A percentile compares a stretch with the other conserved stretches of the same genome.
Evolutionary conservation across 2,888 invertebrate genomes (phyloP).

Genomic region (Drosophila subquinaria): DNA sequence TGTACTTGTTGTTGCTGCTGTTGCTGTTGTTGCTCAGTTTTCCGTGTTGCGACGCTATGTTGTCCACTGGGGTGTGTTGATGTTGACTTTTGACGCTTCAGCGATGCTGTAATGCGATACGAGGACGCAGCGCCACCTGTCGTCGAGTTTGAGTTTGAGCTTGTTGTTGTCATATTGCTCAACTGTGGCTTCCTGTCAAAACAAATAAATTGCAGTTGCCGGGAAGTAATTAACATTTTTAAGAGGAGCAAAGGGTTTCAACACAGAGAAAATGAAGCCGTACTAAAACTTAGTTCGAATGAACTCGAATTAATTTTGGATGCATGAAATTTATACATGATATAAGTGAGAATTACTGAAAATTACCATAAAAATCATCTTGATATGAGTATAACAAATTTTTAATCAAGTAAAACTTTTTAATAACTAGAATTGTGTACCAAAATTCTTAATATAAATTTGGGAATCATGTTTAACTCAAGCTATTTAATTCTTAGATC

Average conservation of each 20-base stretch:
- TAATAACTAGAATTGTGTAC: too few species aligned
- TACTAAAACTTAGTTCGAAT: too few species aligned
- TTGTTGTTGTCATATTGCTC: conserved; percentile 39
- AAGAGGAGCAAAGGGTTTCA: not conserved
- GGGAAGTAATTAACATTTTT: conserved; percentile 5
- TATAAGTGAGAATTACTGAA: too few species aligned
- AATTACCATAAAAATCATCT: too few species aligned
- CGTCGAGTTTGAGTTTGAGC: conserved; percentile 25
- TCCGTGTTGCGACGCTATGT: conserved; percentile 53
- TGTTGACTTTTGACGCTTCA: conserved; percentile 80
- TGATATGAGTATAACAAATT: too few species aligned
- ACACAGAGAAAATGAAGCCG: not conserved
- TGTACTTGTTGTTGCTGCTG: conserved; percentile 23
- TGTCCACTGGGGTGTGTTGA: conserved; percentile 82
- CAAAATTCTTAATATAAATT: too few species aligned
- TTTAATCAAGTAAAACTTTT: too few species aligned
- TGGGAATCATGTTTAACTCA: too few species aligned
- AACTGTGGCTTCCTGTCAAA: conserved; percentile 66
- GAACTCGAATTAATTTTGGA: too few species aligned
- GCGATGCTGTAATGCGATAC: conserved; percentile 76
- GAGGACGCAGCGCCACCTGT: conserved; percentile 27
- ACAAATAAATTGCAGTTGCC: conserved; percentile 10
- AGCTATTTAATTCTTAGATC: too few species aligned
- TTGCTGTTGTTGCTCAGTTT: conserved; percentile 40
- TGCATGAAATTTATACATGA: too few species aligned